Base-by-base conservation (phyloP, 2,888 invertebrate genomes). In the Odontocolon sp. region DNA sequence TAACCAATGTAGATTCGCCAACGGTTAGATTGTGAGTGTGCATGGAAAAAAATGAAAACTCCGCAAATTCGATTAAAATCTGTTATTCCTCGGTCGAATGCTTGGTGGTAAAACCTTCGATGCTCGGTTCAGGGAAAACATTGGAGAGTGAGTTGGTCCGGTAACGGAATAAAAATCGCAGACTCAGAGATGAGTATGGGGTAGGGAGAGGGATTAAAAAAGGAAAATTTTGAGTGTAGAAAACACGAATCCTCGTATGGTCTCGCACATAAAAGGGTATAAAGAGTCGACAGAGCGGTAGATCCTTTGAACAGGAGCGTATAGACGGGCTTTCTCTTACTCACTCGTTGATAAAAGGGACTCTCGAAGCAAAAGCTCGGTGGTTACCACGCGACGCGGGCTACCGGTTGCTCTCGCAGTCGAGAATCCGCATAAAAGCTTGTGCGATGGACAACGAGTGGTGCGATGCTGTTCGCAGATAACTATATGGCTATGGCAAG, bases 321-420 rank as follows among this genome's bases (percentile, higher is more conserved):
- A 2, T 21, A 14, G 54, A 33, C 3, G 47, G 64, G 33, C 14
- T 21, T 42, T 40, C 42, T 47, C 47, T 33, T 11, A 57, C 38
- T 54, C 56, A 64, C 59, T 64, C 68, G 31, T 64, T 50, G 63
- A 56, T 63, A n/a, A n/a, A n/a, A 68, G 26, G 38, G 56, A 50
- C 54, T 31, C 50, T 63, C 11, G 54, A 2, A 63, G 28, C 9
- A 31, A 47, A 45, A 64, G 36, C 50, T 26, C 52, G 59, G 16
- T 50, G 67, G 64, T 66, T 45, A 69, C 69, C 69, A 66, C 38
- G 68, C 68, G 64, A 68, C 67, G 40, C 38, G 40, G 67, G 47
- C 67, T 69, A 77, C 59, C 69, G 77, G 68, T 72, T 72, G 77
- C 64, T 71, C 71, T 47, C 11, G 31, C 36, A 57, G 21, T 40